A percentile compares a stretch with the other conserved stretches of the same genome.
These are phyloP conservation scores for Tipula confusa DNA, from an alignment of 2,888 invertebrate genomes.

Conservation along the genomic window DNA sequence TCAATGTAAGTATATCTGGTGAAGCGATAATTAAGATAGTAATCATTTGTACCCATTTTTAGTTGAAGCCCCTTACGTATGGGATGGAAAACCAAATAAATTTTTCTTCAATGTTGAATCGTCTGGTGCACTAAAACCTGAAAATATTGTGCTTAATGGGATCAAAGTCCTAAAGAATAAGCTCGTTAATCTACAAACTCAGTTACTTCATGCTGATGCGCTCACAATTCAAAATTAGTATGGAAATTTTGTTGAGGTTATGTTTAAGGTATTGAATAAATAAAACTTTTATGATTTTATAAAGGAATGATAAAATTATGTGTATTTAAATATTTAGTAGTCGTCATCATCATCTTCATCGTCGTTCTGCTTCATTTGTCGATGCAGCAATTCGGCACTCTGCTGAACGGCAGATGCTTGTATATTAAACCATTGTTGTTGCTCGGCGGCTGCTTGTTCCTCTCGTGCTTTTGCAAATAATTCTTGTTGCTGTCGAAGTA, in stretches of 20 bases:
- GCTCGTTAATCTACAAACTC: slow-evolving; percentile 89
- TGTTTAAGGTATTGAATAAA: background rate
- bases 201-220: slow-evolving; percentile 79
- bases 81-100: slow-evolving; percentile 93
- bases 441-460: slow-evolving; percentile 87
- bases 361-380: slow-evolving; percentile 43
- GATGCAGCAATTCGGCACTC: slow-evolving; percentile 45
- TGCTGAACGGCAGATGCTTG: slow-evolving; percentile 57
- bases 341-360: slow-evolving; percentile 51
- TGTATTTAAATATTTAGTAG: background rate
- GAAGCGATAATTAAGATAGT: background rate
- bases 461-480: slow-evolving; percentile 93
- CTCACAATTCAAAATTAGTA: slow-evolving; percentile 52
- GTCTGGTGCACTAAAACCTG: slow-evolving; percentile 88
- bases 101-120: slow-evolving; percentile 97
- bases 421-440: slow-evolving; percentile 86
- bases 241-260: background rate
- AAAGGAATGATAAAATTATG: background rate
- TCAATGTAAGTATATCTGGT: slow-evolving; percentile 61
- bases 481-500: slow-evolving; percentile 93
- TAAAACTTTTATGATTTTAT: slow-evolving; percentile 7
- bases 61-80: slow-evolving; percentile 89
- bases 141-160: slow-evolving; percentile 95
- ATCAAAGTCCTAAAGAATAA: slow-evolving; percentile 92
- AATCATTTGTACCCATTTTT: slow-evolving; percentile 35